These are phyloP conservation scores for Syngnathus typhle DNA, from an alignment of 2,113 vertebrate genomes.

Conservation along the genomic window DNA sequence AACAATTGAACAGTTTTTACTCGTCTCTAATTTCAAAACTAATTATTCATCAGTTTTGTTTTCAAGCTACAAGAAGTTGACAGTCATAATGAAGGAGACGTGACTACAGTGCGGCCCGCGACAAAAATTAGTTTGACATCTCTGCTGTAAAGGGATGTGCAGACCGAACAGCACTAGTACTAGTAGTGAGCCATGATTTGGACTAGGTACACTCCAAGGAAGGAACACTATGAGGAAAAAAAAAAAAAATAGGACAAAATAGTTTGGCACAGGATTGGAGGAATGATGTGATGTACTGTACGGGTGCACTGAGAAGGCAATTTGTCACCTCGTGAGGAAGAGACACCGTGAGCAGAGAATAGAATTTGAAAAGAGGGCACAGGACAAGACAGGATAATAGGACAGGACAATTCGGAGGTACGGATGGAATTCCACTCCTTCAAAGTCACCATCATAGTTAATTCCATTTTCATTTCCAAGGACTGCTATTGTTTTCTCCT, in stretches of 20 bases:
- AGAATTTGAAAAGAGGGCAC: background rate
- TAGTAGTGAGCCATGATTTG: background rate
- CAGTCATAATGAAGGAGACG: too few relatives aligned
- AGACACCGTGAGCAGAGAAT: background rate
- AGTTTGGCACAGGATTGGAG: background rate
- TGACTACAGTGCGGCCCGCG: too few relatives aligned
- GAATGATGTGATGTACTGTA: background rate
- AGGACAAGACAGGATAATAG: background rate
- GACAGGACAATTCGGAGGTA: background rate
- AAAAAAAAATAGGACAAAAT: background rate
- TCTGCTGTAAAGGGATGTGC: too few relatives aligned
- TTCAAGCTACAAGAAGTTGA: too few relatives aligned
- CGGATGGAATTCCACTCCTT: background rate
- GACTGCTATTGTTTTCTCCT: constrained; percentile 23
- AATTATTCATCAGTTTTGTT: too few relatives aligned
- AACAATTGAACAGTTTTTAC: too few relatives aligned
- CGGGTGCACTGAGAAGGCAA: background rate
- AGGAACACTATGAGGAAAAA: background rate
- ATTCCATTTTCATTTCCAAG: background rate
- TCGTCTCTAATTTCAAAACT: too few relatives aligned
- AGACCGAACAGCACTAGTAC: too few relatives aligned
- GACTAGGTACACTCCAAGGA: background rate
- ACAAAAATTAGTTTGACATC: too few relatives aligned
- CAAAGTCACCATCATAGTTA: background rate
- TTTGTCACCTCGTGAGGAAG: background rate